These are phyloP conservation scores for Rhinolophus sinicus DNA, from an alignment of 2,113 vertebrate species.

Conservation along the genomic window DNA sequence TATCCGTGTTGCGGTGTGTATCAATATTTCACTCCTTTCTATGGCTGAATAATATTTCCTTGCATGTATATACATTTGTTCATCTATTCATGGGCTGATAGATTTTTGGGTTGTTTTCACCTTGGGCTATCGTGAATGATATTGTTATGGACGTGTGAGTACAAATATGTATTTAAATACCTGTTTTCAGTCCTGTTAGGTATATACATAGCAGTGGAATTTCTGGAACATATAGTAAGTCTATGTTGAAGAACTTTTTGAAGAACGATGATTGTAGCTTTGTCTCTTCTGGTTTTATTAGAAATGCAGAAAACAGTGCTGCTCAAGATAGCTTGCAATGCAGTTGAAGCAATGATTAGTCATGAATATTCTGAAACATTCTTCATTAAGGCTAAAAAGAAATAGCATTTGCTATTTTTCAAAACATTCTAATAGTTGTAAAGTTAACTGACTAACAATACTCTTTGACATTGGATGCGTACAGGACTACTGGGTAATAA, in stretches of 20 bases:
- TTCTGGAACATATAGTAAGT: not conserved
- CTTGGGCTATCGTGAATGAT: not conserved
- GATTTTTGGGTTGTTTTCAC: not conserved
- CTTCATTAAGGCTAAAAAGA: not conserved
- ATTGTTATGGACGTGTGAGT: not conserved
- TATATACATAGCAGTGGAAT: not conserved
- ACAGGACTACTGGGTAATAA: not conserved
- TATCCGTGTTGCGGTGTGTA: rapidly evolving
- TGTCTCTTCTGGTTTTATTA: not conserved
- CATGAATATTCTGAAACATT: slow-evolving; percentile 42
- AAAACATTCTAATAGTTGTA: not conserved
- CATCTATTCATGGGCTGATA: not conserved
- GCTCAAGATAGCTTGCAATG: not conserved
- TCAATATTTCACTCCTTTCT: not conserved
- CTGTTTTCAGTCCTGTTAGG: not conserved
- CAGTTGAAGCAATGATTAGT: not conserved
- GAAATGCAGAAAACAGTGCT: not conserved
- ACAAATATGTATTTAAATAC: not conserved
- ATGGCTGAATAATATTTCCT: not conserved
- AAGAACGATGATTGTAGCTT: not conserved
- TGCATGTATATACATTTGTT: not conserved
- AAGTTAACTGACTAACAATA: not conserved
- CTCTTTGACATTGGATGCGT: not conserved
- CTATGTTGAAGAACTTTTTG: not conserved
- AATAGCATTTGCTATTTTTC: not conserved